These are phyloP conservation scores for Ataeniobius toweri DNA, from an alignment of 2,797 vertebrate species.

Conservation along the genomic window DNA sequence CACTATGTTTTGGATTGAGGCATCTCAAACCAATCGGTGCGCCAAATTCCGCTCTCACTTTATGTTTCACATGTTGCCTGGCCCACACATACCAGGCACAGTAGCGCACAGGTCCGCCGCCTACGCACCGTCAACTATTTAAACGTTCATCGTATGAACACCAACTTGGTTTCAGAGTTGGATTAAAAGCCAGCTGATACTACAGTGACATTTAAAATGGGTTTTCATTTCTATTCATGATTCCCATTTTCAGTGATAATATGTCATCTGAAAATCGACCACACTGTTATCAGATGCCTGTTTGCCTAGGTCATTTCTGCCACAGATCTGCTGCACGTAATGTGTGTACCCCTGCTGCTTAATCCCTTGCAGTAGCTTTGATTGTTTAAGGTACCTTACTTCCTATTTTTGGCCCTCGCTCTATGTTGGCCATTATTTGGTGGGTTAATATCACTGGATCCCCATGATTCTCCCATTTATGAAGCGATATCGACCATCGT, in stretches of 20 bases:
- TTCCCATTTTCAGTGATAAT: slow-evolving; percentile 1
- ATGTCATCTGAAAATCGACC: slow-evolving; percentile 2
- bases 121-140: slow-evolving; percentile 55
- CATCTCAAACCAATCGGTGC: slow-evolving; percentile 41
- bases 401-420: slow-evolving; percentile 33
- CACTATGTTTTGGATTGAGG: slow-evolving; percentile 54
- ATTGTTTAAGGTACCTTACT: slow-evolving; percentile 16
- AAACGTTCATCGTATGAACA: slow-evolving; percentile 38
- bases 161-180: slow-evolving; percentile 16
- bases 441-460: slow-evolving; percentile 55
- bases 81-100: slow-evolving; percentile 67
- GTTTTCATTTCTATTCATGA: slow-evolving; percentile 12
- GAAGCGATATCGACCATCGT: slow-evolving; percentile 77
- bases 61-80: slow-evolving; percentile 67
- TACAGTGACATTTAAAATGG: slow-evolving; percentile 14
- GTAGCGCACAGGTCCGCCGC: slow-evolving; percentile 57
- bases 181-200: slow-evolving; percentile 25
- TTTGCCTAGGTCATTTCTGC: slow-evolving; percentile 6
- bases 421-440: slow-evolving; percentile 50
- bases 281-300: slow-evolving; percentile 8
- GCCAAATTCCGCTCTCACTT: slow-evolving; percentile 64
- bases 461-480: slow-evolving; percentile 67
- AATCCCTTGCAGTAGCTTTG: slow-evolving; percentile 13
- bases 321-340: slow-evolving; percentile 1
- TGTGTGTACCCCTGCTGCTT: slow-evolving; percentile 9